phyloP scores from a whole-genome alignment of 2,113 vertebrate genomes.

The Leucoraja erinaceus region DNA sequence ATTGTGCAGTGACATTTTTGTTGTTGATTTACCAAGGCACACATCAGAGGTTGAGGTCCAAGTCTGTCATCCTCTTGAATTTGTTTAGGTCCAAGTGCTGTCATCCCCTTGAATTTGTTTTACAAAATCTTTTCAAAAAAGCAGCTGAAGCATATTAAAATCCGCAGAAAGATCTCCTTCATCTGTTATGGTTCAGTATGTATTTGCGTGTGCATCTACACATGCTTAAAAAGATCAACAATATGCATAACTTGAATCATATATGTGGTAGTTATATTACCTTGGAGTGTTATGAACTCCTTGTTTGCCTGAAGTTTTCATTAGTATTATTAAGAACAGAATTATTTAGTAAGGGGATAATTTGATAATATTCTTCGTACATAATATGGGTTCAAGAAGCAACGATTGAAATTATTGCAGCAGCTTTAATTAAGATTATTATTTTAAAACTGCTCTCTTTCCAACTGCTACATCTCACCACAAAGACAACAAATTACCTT shows the following conservation, averaged over 20 bases:
- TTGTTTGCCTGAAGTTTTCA: background rate
- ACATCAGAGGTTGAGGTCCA: background rate
- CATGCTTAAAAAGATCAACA: background rate
- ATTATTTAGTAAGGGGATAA: background rate
- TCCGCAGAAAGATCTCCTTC: background rate
- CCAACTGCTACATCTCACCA: background rate
- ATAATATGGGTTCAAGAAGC: background rate
- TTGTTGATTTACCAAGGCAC: background rate
- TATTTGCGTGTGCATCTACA: background rate
- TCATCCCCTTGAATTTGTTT: background rate
- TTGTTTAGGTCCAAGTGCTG: background rate
- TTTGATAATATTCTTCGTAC: background rate
- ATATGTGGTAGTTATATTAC: background rate
- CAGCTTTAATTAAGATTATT: background rate
- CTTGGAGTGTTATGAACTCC: background rate
- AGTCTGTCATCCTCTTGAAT: background rate
- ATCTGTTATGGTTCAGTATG: background rate
- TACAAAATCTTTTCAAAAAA: background rate
- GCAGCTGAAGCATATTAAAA: background rate
- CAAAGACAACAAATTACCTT: background rate
- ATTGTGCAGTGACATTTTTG: background rate
- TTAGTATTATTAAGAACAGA: background rate
- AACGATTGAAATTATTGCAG: slow-evolving; percentile 1
- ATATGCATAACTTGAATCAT: background rate
- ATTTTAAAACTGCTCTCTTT: background rate